Evolutionary conservation across 2,888 invertebrate species (phyloP).

Genomic region (Furcula furcula): DNA sequence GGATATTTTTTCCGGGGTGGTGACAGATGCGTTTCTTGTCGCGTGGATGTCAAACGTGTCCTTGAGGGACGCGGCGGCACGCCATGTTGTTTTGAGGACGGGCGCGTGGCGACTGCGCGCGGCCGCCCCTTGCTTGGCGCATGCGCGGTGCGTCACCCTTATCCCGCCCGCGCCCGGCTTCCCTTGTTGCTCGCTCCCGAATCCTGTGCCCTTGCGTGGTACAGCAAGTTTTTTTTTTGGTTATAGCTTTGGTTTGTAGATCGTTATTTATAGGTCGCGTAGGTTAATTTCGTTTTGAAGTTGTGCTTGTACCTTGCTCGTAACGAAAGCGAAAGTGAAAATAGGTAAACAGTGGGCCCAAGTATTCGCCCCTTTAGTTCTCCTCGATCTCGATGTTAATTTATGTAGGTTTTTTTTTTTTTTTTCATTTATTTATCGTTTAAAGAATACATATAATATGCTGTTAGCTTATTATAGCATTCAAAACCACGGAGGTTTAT

Average conservation of each 20-base stretch:
- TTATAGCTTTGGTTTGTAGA: neutral
- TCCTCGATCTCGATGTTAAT: too few species aligned
- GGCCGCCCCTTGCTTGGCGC: slow-evolving; percentile 60
- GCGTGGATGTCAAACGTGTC: slow-evolving; percentile 67
- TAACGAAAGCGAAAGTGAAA: too few species aligned
- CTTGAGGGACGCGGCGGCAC: slow-evolving; percentile 60
- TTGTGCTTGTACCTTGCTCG: too few species aligned
- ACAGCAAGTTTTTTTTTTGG: neutral
- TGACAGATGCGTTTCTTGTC: slow-evolving; percentile 44
- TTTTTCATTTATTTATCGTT: too few species aligned
- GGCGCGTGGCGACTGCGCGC: slow-evolving; percentile 79
- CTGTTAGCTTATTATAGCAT: too few species aligned
- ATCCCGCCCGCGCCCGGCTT: slow-evolving; percentile 33
- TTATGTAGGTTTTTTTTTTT: too few species aligned
- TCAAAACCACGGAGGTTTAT: too few species aligned
- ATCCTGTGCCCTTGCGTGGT: slow-evolving; percentile 17
- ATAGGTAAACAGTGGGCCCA: too few species aligned
- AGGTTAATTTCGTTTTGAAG: too few species aligned
- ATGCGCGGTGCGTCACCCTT: slow-evolving; percentile 69
- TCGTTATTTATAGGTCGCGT: neutral
- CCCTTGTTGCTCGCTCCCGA: slow-evolving; percentile 37
- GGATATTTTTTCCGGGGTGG: slow-evolving; percentile 21
- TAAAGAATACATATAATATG: too few species aligned
- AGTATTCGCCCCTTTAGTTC: too few species aligned
- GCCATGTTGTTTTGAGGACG: slow-evolving; percentile 72